phyloP scores from a whole-genome alignment of 1,140 invertebrate species.

The Calliopsis andreniformis region DNA sequence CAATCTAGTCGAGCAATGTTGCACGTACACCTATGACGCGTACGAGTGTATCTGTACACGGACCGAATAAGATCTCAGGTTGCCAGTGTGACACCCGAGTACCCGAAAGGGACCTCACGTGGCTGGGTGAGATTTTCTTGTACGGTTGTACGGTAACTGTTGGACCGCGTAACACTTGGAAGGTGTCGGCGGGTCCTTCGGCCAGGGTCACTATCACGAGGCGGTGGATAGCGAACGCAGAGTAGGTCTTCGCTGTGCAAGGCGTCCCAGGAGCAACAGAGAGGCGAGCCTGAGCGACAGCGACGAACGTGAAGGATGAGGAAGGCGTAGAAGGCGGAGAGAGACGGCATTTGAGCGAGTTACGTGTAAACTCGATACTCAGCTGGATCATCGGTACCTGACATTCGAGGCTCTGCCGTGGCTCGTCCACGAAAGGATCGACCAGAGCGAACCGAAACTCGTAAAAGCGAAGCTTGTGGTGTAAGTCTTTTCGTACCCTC shows the following conservation, averaged over 20 bases:
- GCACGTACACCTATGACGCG: slow-evolving; percentile 3
- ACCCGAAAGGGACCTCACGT: slow-evolving; percentile 64
- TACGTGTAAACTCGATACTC: slow-evolving; percentile 61
- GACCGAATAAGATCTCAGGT: slow-evolving; percentile 62
- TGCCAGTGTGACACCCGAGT: slow-evolving; percentile 70
- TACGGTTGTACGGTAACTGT: slow-evolving; percentile 61
- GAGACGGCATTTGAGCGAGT: slow-evolving; percentile 47
- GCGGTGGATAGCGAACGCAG: slow-evolving; percentile 39
- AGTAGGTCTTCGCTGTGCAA: slow-evolving; percentile 61
- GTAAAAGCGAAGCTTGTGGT: slow-evolving; percentile 2
- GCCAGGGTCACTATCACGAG: slow-evolving; percentile 57
- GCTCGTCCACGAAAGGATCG: slow-evolving; percentile 8
- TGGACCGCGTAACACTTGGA: slow-evolving; percentile 73
- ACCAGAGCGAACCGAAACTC: slow-evolving; percentile 1
- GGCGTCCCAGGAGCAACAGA: slow-evolving; percentile 5
- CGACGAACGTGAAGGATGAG: background rate
- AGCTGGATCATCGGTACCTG: slow-evolving; percentile 60
- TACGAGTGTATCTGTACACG: slow-evolving; percentile 18
- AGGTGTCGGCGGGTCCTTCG: slow-evolving; percentile 69
- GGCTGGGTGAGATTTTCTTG: slow-evolving; percentile 70
- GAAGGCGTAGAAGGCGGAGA: slow-evolving; percentile 4
- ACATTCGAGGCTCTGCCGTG: slow-evolving; percentile 50
- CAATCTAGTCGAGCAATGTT: background rate
- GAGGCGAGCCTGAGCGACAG: background rate
- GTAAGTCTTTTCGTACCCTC: background rate